Base-by-base conservation (phyloP, 2,113 vertebrate genomes). In the Pluvianellus socialis region DNA sequence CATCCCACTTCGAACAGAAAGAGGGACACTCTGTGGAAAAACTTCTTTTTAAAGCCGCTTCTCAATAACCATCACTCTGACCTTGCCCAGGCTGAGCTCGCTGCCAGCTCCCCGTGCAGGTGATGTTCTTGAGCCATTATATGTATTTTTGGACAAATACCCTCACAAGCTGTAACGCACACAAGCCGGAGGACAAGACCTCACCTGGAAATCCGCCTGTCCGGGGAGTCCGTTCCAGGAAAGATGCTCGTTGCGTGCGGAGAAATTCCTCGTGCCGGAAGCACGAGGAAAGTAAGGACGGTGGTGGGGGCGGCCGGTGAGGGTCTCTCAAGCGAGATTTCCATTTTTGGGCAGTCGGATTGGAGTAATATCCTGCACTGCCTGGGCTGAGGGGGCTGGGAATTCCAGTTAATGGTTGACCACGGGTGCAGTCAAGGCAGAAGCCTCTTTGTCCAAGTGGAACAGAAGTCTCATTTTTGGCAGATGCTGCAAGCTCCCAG, bases 241-340 rank as follows among this genome's bases (percentile, higher is more conserved):
- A 10, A 35, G 35, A 2, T 0, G 1, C 77, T 35, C 5, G 0
- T 5, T 1, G 90, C 35, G 4, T 42, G 30, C 2, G 1, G 35
- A 20, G 53, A 63, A 3, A 38, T 2, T 17, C 67, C 66, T 4
- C 1, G 0, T 40, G 72, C n/a, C 0, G 0, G 24, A 7, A 52
- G 27, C 50, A 2, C n/a, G n/a, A n/a, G n/a, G n/a, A n/a, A n/a
- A n/a, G 2, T 0, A 3, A 21, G 79, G 72, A 40, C 30, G 72
- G 53, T 0, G 58, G 2, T 8, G 1, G 56, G 15, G 88, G 50
- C 0, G 2, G 24, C 0, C 9, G 20, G 15, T 0, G 26, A 58
- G 68, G 75, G 3, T 5, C 13, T 28, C 58, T 44, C 66, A 0
- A 21, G n/a, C 0, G 10, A 11, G 1, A 18, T 53, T 77, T 61